Evolutionary conservation across 2,797 vertebrate species (phyloP), one percentile per base, ranked within the genome.

Genomic region (Euphonia xanthogaster): DNA sequence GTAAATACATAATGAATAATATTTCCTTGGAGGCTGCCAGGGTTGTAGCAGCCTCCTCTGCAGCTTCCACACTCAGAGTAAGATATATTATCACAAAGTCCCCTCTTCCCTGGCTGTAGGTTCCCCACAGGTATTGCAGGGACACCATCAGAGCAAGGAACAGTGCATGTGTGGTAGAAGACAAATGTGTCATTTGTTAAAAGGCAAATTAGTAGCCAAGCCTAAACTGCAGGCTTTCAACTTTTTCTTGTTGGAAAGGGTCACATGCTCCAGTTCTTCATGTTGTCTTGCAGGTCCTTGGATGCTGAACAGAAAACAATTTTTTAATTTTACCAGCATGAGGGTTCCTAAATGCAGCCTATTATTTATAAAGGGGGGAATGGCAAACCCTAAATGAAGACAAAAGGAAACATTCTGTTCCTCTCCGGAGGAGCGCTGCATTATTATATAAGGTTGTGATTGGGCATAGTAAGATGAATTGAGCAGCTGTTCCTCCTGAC

Each of bases 1-100:
- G 83, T 97, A 98, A 97, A 97, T 98, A 97, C 93, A 95, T 97
- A 97, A 96, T 97, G 93, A 97, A 97, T 97, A 97, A 95, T 95
- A 96, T 97, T 97, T 97, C 91, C 94, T 96, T 95, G 90, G 96
- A 94, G 95, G 93, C 75, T 92, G 44, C 85, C 74, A 79, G 47
- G 78, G 78, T 79, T 94, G 57, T 79, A 93, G 89, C 79, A 95
- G 58, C 67, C 48, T 85, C 44, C 54, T 90, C 70, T 76, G 51
- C 78, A 86, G 81, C 54, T 92, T 84, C 76, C n/a, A 27, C 63
- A n/a, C 44, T 79, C 48, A 28, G 44, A 88, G 35, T 75, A 90
- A 92, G 86, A 97, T 91, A 42, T 48, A 91, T 94, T 80, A 65
- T 27, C 3, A 1, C 44, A 7, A 63, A 76, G 39, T 65, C 50